Evolutionary conservation across 2,888 invertebrate species (phyloP).

Genomic region (Rotaria magnacalcarata): DNA sequence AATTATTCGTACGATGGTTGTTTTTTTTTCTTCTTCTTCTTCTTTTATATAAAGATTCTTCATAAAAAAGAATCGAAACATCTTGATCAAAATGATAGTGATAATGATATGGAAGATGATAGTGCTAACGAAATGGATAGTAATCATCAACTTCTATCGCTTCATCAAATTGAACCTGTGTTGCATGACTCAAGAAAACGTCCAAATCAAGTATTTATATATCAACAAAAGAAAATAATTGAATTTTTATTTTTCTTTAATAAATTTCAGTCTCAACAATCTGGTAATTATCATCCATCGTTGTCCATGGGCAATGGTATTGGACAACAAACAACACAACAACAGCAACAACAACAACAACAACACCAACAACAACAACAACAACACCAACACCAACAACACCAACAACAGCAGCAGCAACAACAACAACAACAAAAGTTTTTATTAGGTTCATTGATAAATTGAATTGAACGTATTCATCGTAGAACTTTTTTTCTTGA

Average conservation of each 20-base stretch:
- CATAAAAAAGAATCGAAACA: slow-evolving; percentile 34
- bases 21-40: neutral
- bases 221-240: neutral
- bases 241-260: neutral
- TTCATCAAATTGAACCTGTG: neutral
- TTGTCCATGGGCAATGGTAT: neutral
- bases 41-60: neutral
- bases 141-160: neutral
- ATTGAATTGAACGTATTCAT: neutral
- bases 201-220: neutral
- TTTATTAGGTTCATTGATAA: neutral
- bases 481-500: neutral
- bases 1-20: neutral
- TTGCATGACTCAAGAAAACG: slow-evolving; percentile 25
- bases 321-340: neutral
- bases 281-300: neutral
- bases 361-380: no score
- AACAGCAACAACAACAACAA: no score
- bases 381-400: no score
- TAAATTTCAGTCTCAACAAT: slow-evolving; percentile 5
- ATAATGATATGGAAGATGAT: slow-evolving; percentile 33
- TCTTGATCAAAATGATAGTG: slow-evolving; percentile 31
- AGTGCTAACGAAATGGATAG: slow-evolving; percentile 23
- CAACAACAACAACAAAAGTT: neutral
- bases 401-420: no score